Percentiles rank a stretch among this genome's conserved stretches.
These are phyloP conservation scores for Hyles lineata DNA, from an alignment of 2,888 invertebrate genomes.

Conservation along the genomic window DNA sequence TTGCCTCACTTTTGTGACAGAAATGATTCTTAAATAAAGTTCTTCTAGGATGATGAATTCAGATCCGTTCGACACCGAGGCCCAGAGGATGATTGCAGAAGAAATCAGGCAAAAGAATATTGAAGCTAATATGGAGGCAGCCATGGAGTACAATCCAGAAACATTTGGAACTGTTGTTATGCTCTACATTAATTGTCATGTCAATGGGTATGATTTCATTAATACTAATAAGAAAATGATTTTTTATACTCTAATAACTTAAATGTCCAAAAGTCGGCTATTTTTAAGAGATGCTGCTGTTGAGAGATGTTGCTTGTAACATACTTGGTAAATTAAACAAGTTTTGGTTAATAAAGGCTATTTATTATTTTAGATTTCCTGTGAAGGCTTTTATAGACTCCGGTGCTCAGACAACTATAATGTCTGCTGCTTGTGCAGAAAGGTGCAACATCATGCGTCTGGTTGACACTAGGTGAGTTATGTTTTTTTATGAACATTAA, in stretches of 20 bases:
- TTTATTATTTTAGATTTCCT: slow-evolving; percentile 83
- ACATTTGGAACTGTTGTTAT: slow-evolving; percentile 98
- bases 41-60: slow-evolving; percentile 92
- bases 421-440: slow-evolving; percentile 98
- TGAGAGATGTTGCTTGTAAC: too few relatives aligned
- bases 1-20: not conserved
- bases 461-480: slow-evolving; percentile 89
- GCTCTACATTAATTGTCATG: slow-evolving; percentile 98
- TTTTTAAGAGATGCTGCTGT: too few relatives aligned
- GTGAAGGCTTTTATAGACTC: slow-evolving; percentile 99
- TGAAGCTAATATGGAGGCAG: slow-evolving; percentile 99
- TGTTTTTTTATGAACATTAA: not conserved
- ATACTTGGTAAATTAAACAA: too few relatives aligned
- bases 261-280: too few relatives aligned
- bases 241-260: too few relatives aligned
- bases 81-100: slow-evolving; percentile 97
- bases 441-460: slow-evolving; percentile 95
- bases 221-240: too few relatives aligned
- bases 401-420: slow-evolving; percentile 98
- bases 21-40: too few relatives aligned
- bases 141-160: slow-evolving; percentile 99
- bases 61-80: slow-evolving; percentile 97
- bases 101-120: slow-evolving; percentile 98
- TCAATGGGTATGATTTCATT: slow-evolving; percentile 89
- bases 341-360: too few relatives aligned